Evolutionary conservation across 2,888 invertebrate genomes (phyloP).

Genomic region (Epiblema foenella): DNA sequence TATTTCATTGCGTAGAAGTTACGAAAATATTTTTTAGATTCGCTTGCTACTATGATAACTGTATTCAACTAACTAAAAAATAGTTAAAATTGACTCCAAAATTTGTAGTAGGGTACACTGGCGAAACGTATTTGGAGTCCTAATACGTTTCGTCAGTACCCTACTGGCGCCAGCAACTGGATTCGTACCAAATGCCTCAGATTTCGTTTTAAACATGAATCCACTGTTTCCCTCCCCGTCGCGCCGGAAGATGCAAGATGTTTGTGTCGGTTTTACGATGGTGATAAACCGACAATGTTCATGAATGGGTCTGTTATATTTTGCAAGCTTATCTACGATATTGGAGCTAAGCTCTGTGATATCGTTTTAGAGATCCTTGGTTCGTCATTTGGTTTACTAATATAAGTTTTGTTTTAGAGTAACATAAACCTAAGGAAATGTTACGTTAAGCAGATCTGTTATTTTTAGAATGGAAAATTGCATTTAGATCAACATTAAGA

Average conservation of each 20-base stretch:
- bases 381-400: not conserved
- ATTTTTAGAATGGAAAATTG: too few relatives aligned
- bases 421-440: not conserved
- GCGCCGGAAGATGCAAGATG: constrained; percentile 17
- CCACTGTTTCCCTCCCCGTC: constrained; percentile 3
- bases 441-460: too few relatives aligned
- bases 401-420: not conserved
- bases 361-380: not conserved
- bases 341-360: not conserved
- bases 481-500: too few relatives aligned
- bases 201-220: not conserved
- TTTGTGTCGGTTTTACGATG: constrained; percentile 21
- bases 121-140: too few relatives aligned
- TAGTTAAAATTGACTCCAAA: too few relatives aligned
- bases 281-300: constrained; percentile 31
- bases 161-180: too few relatives aligned
- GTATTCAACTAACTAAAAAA: too few relatives aligned
- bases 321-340: constrained; percentile 27
- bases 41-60: too few relatives aligned
- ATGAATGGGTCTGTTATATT: constrained; percentile 33
- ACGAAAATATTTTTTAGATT: too few relatives aligned
- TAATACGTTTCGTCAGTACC: too few relatives aligned
- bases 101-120: too few relatives aligned
- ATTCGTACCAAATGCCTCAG: not conserved
- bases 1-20: too few relatives aligned